These are phyloP conservation scores for Rhyacophila brunnea DNA, from an alignment of 1,140 invertebrate species.

Conservation along the genomic window DNA sequence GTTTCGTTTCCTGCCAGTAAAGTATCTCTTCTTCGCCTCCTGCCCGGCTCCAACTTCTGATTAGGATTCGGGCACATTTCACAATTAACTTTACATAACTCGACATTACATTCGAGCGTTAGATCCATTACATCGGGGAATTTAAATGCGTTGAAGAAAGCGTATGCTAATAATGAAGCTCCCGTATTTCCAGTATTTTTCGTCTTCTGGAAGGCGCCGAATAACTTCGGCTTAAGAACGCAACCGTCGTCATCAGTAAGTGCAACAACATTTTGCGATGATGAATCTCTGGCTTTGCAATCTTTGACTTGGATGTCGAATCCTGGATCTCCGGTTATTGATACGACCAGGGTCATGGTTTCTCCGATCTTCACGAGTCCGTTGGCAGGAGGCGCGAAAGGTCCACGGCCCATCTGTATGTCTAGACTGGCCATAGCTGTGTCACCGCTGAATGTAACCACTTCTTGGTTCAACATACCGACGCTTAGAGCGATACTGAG, in stretches of 20 bases:
- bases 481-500: slow-evolving; percentile 73
- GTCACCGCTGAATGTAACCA: slow-evolving; percentile 80
- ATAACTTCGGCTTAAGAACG: slow-evolving; percentile 77
- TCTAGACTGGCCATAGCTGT: slow-evolving; percentile 78
- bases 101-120: slow-evolving; percentile 80
- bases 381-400: slow-evolving; percentile 71
- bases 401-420: slow-evolving; percentile 76
- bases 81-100: slow-evolving; percentile 79
- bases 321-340: slow-evolving; percentile 75
- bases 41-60: slow-evolving; percentile 64
- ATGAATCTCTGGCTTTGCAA: slow-evolving; percentile 71
- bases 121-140: slow-evolving; percentile 87
- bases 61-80: slow-evolving; percentile 68
- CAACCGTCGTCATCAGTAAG: slow-evolving; percentile 78
- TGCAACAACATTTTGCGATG: slow-evolving; percentile 62
- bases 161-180: slow-evolving; percentile 77
- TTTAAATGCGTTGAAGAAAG: slow-evolving; percentile 83
- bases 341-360: slow-evolving; percentile 77
- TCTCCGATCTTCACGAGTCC: slow-evolving; percentile 83
- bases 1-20: slow-evolving; percentile 51
- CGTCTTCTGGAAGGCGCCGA: slow-evolving; percentile 79
- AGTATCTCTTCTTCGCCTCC: slow-evolving; percentile 54
- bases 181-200: slow-evolving; percentile 69
- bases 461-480: slow-evolving; percentile 77
- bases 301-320: slow-evolving; percentile 79